phyloP scores from a whole-genome alignment of 1,140 invertebrate genomes.

The Heliconius hermathena region DNA sequence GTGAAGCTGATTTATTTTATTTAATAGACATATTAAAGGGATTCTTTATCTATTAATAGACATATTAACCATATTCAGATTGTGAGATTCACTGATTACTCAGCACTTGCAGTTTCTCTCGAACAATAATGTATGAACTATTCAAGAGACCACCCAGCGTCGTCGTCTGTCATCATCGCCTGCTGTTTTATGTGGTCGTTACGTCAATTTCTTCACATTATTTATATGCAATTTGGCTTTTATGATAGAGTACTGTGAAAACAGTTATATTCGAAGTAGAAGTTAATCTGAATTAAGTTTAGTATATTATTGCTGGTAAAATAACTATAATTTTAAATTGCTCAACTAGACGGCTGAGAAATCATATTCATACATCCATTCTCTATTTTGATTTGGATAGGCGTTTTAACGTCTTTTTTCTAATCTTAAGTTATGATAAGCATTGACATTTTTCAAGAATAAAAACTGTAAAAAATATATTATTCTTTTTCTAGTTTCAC shows the following conservation, averaged over 20 bases:
- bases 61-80: too few relatives aligned
- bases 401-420: too few relatives aligned
- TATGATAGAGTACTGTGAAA: neutral
- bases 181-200: slow-evolving; percentile 34
- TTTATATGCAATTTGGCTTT: slow-evolving; percentile 31
- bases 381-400: too few relatives aligned
- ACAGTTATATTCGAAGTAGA: neutral
- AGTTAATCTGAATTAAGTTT: neutral
- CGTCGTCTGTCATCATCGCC: slow-evolving; percentile 34
- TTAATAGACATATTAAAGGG: too few relatives aligned
- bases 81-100: neutral
- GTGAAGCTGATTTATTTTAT: too few relatives aligned
- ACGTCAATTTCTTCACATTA: slow-evolving; percentile 25
- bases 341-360: neutral
- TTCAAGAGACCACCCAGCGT: slow-evolving; percentile 29
- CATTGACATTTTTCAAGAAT: too few relatives aligned
- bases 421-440: too few relatives aligned
- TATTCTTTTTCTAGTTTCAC: neutral
- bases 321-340: neutral
- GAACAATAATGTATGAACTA: neutral
- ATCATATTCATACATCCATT: too few relatives aligned
- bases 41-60: too few relatives aligned
- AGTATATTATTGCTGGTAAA: neutral
- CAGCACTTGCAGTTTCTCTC: neutral
- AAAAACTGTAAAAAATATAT: too few relatives aligned